phyloP scores from a whole-genome alignment of 30 jellyfish, hydroid and myxozoan genomes.

The Rhopilema esculentum region DNA sequence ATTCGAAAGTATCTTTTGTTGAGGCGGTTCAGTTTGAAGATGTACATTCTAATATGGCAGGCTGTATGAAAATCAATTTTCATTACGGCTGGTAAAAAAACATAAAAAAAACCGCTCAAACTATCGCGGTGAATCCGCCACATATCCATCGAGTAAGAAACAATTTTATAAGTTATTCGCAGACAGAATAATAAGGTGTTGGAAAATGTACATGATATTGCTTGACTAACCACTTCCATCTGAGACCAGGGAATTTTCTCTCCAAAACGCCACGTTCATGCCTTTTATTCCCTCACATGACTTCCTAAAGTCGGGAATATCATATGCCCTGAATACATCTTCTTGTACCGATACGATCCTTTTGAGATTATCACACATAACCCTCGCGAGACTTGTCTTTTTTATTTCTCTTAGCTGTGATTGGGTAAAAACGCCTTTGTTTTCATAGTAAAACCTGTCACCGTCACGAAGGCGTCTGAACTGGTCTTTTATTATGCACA shows the following conservation, averaged over 20 bases:
- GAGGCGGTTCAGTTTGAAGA: no score
- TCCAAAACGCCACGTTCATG: constrained; percentile 70
- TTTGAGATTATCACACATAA: constrained; percentile 77
- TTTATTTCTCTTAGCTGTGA: constrained; percentile 61
- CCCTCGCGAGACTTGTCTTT: constrained; percentile 69
- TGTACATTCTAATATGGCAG: no score
- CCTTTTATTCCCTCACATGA: constrained; percentile 68
- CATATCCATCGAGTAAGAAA: no score
- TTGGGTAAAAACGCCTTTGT: constrained; percentile 69
- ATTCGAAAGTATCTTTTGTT: no score
- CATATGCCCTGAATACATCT: constrained; percentile 71
- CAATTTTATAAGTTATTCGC: no score
- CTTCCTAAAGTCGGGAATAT: constrained; percentile 42
- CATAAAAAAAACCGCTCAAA: no score
- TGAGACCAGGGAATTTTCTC: constrained; percentile 68
- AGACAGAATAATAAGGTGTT: background rate
- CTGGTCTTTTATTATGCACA: constrained; percentile 73
- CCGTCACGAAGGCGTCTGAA: constrained; percentile 78
- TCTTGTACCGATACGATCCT: constrained; percentile 82
- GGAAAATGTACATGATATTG: background rate
- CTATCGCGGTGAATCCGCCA: no score
- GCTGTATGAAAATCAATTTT: no score
- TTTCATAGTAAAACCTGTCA: constrained; percentile 77
- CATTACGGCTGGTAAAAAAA: no score
- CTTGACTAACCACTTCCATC: constrained; percentile 59